A percentile compares a stretch with the other conserved stretches of the same genome.
phyloP scores from a whole-genome alignment of 2,113 vertebrate genomes.

The Furnarius figulus region DNA sequence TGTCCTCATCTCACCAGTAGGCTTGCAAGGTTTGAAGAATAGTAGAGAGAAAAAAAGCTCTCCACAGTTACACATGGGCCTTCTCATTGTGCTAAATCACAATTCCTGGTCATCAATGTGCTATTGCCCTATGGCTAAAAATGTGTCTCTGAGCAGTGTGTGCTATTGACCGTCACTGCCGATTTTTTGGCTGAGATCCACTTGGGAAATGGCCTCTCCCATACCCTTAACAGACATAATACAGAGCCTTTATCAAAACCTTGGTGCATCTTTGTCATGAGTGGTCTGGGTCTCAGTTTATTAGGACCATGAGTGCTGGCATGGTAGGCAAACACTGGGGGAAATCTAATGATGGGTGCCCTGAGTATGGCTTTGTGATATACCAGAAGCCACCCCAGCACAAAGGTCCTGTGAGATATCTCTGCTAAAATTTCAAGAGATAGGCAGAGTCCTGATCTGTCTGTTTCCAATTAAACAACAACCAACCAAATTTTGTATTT shows the following conservation, averaged over 20 bases:
- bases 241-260: not conserved
- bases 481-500: not conserved
- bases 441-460: not conserved
- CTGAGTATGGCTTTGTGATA: not conserved
- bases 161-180: not conserved
- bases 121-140: not conserved
- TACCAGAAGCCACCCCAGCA: not conserved
- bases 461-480: not conserved
- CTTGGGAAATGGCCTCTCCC: not conserved
- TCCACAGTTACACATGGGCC: rapidly evolving
- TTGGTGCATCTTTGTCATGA: not conserved
- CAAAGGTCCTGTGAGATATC: rapidly evolving
- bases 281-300: not conserved
- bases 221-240: not conserved
- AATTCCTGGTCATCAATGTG: not conserved
- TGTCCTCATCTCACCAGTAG: not conserved
- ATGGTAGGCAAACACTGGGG: not conserved
- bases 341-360: not conserved
- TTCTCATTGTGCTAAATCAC: not conserved
- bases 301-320: not conserved
- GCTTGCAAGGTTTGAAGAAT: not conserved
- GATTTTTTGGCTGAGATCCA: not conserved
- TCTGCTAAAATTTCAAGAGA: not conserved
- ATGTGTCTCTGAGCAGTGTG: not conserved
- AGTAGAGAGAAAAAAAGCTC: not conserved